A percentile compares a stretch with the other conserved stretches of the same genome.
Conservation (phyloP, 2,888 invertebrate genomes). For the Hemithea aestivaria region DNA sequence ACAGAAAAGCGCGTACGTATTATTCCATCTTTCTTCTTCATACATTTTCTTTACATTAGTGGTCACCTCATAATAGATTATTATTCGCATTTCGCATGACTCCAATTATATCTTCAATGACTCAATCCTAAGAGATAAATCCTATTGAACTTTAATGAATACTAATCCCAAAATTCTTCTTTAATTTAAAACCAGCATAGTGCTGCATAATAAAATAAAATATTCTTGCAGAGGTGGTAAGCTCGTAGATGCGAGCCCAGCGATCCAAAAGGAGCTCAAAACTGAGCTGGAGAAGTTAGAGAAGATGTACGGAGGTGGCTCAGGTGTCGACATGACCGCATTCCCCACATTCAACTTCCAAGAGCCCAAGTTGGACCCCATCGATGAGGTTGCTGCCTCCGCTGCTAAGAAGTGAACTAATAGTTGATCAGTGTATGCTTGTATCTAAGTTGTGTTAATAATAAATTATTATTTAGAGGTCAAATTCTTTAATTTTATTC, state of each 20-base stretch:
- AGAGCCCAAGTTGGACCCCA: slow-evolving; percentile 85
- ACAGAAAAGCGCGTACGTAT: slow-evolving; percentile 89
- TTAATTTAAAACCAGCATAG: too few species aligned
- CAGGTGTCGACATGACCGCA: slow-evolving; percentile 90
- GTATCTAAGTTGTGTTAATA: slow-evolving; percentile 22
- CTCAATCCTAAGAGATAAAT: too few species aligned
- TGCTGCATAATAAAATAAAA: too few species aligned
- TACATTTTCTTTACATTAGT: neutral
- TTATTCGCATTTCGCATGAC: too few species aligned
- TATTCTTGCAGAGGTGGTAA: slow-evolving; percentile 84
- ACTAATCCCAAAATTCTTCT: too few species aligned
- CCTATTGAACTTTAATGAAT: too few species aligned
- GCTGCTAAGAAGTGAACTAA: slow-evolving; percentile 52
- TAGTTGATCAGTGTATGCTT: slow-evolving; percentile 22
- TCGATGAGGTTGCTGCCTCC: slow-evolving; percentile 64
- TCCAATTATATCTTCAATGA: too few species aligned
- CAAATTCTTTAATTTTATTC: slow-evolving; percentile 8
- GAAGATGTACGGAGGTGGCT: slow-evolving; percentile 86
- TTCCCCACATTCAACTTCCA: slow-evolving; percentile 92
- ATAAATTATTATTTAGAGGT: slow-evolving; percentile 27
- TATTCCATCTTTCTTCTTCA: slow-evolving; percentile 20
- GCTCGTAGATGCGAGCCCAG: slow-evolving; percentile 89
- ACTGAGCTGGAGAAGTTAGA: slow-evolving; percentile 90
- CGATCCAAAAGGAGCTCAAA: slow-evolving; percentile 85
- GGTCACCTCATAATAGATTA: too few species aligned